phyloP scores from a whole-genome alignment of 2,797 vertebrate genomes.

The Myripristis murdjan region DNA sequence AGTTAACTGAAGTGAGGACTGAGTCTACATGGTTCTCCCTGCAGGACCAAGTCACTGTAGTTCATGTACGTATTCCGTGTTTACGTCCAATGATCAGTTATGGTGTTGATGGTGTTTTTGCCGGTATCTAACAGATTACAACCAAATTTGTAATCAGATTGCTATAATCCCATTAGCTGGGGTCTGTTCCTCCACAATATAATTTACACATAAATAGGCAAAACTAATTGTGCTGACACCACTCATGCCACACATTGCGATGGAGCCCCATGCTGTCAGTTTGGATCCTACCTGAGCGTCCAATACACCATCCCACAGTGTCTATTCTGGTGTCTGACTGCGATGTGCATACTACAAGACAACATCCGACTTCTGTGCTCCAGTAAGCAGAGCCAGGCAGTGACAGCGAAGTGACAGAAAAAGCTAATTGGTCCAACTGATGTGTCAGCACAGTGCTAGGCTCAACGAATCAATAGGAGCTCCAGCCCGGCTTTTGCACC shows the following conservation, averaged over 20 bases:
- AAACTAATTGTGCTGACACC: background rate
- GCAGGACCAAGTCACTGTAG: too few species aligned
- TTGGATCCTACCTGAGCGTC: conserved; percentile 7
- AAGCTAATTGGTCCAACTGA: conserved; percentile 73
- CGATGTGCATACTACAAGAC: conserved; percentile 18
- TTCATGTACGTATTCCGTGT: too few species aligned
- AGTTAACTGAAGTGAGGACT: too few species aligned
- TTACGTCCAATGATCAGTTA: too few species aligned
- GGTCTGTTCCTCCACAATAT: too few species aligned
- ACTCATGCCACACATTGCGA: too few species aligned
- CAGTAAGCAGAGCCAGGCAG: conserved; percentile 35
- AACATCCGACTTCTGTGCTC: conserved; percentile 32
- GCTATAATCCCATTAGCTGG: too few species aligned
- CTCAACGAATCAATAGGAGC: conserved; percentile 54
- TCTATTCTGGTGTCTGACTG: conserved; percentile 46
- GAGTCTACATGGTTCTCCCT: too few species aligned
- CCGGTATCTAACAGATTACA: too few species aligned
- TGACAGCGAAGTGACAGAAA: conserved; percentile 62
- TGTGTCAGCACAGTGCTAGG: conserved; percentile 58
- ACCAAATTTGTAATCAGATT: too few species aligned
- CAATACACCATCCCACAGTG: conserved; percentile 12
- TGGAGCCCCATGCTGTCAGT: background rate
- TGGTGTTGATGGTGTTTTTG: too few species aligned
- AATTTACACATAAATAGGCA: too few species aligned
- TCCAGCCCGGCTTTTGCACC: conserved; percentile 53